Evolutionary conservation across 2,797 vertebrate genomes (phyloP).

Genomic region (Ceryle rudis): DNA sequence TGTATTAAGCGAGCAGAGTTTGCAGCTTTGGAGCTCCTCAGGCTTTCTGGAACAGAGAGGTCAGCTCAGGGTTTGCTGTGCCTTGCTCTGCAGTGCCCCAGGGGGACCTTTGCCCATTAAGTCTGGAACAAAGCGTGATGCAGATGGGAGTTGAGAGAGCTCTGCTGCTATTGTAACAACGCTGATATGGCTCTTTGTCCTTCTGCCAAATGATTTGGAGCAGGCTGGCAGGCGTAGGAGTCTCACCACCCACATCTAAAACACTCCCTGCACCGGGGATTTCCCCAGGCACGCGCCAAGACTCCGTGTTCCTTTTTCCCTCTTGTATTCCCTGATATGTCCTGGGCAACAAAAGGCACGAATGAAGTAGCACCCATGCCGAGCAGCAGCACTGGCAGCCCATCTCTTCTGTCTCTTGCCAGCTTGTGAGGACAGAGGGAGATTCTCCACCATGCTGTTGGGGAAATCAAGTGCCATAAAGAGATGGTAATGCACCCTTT

Average conservation of each 20-base stretch:
- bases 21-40: not conserved
- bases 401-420: not conserved
- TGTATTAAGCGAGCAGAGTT: not conserved
- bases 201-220: not conserved
- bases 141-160: not conserved
- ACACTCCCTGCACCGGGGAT: rapidly evolving
- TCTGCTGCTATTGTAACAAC: not conserved
- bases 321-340: rapidly evolving
- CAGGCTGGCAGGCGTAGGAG: not conserved
- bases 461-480: not conserved
- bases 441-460: rapidly evolving
- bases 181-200: not conserved
- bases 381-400: not conserved
- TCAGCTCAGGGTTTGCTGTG: not conserved
- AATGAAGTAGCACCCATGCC: not conserved
- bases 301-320: not conserved
- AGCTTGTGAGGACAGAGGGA: not conserved
- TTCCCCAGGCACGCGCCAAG: rapidly evolving
- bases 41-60: not conserved
- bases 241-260: not conserved
- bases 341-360: not conserved
- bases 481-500: not conserved
- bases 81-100: not conserved
- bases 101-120: no score
- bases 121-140: not conserved